Percentiles rank a stretch among this genome's conserved stretches.
phyloP scores from a whole-genome alignment of 2,113 vertebrate species.

The Microtus richardsoni region DNA sequence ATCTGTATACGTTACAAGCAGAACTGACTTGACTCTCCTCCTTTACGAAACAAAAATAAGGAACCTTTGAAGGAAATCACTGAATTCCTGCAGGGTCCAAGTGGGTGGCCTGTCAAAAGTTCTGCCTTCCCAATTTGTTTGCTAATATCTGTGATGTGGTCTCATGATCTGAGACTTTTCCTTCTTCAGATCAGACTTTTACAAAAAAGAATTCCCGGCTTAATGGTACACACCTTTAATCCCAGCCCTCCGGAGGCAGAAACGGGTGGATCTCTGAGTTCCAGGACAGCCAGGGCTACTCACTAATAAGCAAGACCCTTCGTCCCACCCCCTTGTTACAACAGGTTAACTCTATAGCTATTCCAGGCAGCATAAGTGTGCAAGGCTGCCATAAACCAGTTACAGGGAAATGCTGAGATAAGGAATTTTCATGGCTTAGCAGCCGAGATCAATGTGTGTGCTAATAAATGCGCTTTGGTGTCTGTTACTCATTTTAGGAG shows the following conservation, averaged over 20 bases:
- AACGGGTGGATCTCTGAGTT: neutral
- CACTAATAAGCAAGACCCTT: neutral
- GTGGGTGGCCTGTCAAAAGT: neutral
- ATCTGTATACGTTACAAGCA: neutral
- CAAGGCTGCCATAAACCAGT: neutral
- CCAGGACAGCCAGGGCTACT: neutral
- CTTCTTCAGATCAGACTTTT: constrained; percentile 4
- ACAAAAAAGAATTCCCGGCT: neutral
- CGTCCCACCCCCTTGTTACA: neutral
- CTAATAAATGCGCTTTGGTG: neutral
- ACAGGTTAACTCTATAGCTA: neutral
- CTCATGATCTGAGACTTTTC: neutral
- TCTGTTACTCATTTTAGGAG: constrained; percentile 10
- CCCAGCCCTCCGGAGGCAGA: neutral
- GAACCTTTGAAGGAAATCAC: neutral
- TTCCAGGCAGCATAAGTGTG: neutral
- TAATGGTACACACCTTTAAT: neutral
- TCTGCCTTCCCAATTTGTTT: neutral
- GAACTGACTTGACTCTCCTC: neutral
- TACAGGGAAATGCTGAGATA: neutral
- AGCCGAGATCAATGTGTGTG: neutral
- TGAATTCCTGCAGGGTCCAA: neutral
- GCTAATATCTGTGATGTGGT: neutral
- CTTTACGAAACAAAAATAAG: neutral
- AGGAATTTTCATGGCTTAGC: neutral